phyloP scores from a whole-genome alignment of 2,888 invertebrate genomes.

The Cylloceria caligata region DNA sequence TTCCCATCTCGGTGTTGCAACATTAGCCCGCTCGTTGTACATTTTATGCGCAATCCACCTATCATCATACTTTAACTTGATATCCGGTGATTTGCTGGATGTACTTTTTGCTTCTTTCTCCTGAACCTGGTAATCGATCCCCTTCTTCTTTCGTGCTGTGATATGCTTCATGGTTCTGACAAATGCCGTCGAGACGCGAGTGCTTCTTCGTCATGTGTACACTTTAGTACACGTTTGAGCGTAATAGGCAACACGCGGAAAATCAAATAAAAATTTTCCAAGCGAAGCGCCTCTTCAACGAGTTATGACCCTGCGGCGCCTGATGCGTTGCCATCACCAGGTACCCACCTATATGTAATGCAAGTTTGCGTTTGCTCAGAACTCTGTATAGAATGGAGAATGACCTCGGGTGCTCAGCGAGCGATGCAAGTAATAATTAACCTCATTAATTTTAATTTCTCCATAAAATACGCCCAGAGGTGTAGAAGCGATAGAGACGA shows the following conservation, averaged over 20 bases:
- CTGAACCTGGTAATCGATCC: slow-evolving; percentile 20
- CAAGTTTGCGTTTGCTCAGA: slow-evolving; percentile 4
- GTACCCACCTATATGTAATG: background rate
- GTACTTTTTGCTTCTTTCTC: slow-evolving; percentile 9
- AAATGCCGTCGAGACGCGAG: slow-evolving; percentile 6
- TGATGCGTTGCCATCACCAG: slow-evolving; percentile 42
- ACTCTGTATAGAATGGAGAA: slow-evolving; percentile 56
- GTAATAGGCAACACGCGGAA: slow-evolving; percentile 11
- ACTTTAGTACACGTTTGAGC: background rate
- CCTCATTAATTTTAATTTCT: slow-evolving; percentile 73
- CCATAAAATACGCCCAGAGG: slow-evolving; percentile 59
- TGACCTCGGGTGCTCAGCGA: slow-evolving; percentile 69
- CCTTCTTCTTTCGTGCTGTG: background rate
- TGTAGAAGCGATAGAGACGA: slow-evolving; percentile 16
- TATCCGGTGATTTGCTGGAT: slow-evolving; percentile 79
- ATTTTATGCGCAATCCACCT: slow-evolving; percentile 78
- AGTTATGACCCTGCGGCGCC: slow-evolving; percentile 41
- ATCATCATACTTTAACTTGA: slow-evolving; percentile 83
- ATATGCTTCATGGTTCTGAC: slow-evolving; percentile 1
- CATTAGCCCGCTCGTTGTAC: slow-evolving; percentile 78
- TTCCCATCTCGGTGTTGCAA: slow-evolving; percentile 64
- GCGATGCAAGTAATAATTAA: slow-evolving; percentile 72
- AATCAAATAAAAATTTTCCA: slow-evolving; percentile 39
- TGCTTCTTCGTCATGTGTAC: background rate
- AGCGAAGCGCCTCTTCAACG: slow-evolving; percentile 21